phyloP scores from a whole-genome alignment of 2,797 vertebrate genomes.

The Podargus strigoides region DNA sequence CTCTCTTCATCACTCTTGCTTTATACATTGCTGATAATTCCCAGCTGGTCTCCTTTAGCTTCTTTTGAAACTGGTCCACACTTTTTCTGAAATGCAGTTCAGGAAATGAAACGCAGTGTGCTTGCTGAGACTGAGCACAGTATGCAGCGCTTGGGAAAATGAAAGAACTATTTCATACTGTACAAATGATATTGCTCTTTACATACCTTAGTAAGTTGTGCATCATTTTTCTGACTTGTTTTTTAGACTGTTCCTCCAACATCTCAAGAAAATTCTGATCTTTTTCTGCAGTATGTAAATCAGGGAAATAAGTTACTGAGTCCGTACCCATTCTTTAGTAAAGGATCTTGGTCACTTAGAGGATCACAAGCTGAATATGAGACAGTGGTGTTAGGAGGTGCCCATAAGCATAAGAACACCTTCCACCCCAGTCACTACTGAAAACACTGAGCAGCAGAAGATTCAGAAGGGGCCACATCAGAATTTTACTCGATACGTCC shows the following conservation, averaged over 20 bases:
- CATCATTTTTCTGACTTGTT: background rate
- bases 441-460: background rate
- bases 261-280: background rate
- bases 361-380: background rate
- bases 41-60: background rate
- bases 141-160: background rate
- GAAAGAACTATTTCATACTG: background rate
- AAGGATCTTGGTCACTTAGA: background rate
- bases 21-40: conserved; percentile 44
- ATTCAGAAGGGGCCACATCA: background rate
- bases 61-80: background rate
- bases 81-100: conserved; percentile 34
- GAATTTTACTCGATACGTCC: background rate
- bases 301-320: background rate
- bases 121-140: conserved; percentile 42
- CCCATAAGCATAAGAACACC: accelerated
- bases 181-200: conserved; percentile 30
- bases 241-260: background rate
- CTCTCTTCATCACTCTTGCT: conserved; percentile 36
- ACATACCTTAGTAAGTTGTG: background rate
- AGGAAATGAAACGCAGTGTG: conserved; percentile 13
- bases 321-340: background rate
- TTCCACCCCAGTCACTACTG: background rate
- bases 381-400: background rate
- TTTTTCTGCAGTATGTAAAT: background rate